Conservation (phyloP, 1,140 invertebrate genomes). For the Popillia japonica region DNA sequence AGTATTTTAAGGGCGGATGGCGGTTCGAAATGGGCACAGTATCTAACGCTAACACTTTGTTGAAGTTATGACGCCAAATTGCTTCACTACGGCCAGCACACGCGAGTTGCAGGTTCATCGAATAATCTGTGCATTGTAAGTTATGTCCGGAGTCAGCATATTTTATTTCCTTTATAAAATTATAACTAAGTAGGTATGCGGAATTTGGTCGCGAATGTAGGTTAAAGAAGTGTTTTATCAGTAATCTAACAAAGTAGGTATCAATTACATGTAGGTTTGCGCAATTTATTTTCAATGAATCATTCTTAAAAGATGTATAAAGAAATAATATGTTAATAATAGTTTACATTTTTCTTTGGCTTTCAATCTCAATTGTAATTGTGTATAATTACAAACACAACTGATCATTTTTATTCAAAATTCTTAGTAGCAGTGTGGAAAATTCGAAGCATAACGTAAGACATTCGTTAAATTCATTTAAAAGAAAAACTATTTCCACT, state of each 20-base stretch:
- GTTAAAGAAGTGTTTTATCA: not conserved
- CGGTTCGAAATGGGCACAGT: not conserved
- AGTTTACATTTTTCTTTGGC: no score
- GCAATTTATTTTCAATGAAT: no score
- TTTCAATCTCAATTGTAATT: no score
- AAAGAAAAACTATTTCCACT: no score
- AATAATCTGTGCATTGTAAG: slow-evolving; percentile 4
- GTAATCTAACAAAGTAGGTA: not conserved
- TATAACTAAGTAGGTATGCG: not conserved
- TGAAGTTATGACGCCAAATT: slow-evolving; percentile 20
- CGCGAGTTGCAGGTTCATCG: slow-evolving; percentile 15
- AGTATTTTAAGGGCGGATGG: not conserved
- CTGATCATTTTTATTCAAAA: no score
- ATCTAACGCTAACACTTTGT: not conserved
- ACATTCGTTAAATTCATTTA: no score
- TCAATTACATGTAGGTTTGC: no score
- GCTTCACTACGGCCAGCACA: not conserved
- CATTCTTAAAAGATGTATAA: no score
- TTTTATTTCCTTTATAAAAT: slow-evolving; percentile 13
- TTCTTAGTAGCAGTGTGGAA: no score
- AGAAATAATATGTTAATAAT: no score
- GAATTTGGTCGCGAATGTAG: not conserved
- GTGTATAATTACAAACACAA: no score
- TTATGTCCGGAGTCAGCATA: slow-evolving; percentile 16
- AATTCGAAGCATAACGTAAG: no score